These are phyloP conservation scores for Catharus fuscescens DNA, from an alignment of 2,113 vertebrate genomes.

Conservation along the genomic window DNA sequence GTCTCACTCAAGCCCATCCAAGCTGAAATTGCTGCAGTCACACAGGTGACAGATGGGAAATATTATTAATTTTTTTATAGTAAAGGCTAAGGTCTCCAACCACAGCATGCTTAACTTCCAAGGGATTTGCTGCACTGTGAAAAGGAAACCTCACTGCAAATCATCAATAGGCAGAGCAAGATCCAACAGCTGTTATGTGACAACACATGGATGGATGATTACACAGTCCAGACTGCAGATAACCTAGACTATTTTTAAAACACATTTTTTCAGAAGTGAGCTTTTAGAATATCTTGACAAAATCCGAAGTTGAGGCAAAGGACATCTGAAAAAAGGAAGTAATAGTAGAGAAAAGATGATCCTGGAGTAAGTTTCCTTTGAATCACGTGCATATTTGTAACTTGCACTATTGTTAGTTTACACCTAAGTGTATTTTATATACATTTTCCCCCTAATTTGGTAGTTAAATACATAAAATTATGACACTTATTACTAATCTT, in stretches of 20 bases:
- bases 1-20: neutral
- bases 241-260: neutral
- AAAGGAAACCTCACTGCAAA: neutral
- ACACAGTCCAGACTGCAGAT: neutral
- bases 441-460: neutral
- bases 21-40: neutral
- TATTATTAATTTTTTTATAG: neutral
- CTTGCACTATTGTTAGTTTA: neutral
- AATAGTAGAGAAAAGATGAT: neutral
- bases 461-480: neutral
- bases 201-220: neutral
- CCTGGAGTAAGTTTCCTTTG: neutral
- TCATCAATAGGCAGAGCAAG: neutral
- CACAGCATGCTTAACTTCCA: neutral
- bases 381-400: neutral
- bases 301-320: neutral
- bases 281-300: neutral
- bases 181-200: neutral
- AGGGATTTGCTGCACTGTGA: neutral
- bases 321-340: neutral
- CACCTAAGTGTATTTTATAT: neutral
- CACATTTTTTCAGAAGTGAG: neutral
- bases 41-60: neutral
- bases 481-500: neutral
- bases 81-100: neutral